A percentile compares a stretch with the other conserved stretches of the same genome.
phyloP scores from a whole-genome alignment of 1,140 invertebrate species.

The Artemia franciscana region DNA sequence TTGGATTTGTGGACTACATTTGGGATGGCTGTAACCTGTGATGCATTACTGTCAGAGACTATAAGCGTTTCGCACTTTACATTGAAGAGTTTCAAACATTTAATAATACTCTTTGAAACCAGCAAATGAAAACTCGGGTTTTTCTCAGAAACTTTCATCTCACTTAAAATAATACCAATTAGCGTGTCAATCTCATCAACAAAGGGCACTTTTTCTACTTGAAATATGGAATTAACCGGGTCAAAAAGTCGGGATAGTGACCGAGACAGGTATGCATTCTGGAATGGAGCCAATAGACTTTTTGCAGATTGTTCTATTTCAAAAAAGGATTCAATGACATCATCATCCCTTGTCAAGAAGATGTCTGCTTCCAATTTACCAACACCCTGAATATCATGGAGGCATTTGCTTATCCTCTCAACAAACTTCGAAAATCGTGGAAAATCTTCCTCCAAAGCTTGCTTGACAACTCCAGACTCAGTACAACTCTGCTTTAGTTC shows the following conservation, averaged over 20 bases:
- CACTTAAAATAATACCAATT: slow-evolving; percentile 40
- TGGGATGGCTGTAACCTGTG: slow-evolving; percentile 38
- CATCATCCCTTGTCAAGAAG: background rate
- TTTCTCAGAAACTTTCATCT: slow-evolving; percentile 46
- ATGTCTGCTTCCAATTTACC: background rate
- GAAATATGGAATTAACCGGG: slow-evolving; percentile 61
- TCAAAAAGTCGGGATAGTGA: slow-evolving; percentile 59
- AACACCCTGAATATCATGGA: background rate
- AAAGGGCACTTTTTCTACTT: slow-evolving; percentile 26
- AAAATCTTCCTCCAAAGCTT: slow-evolving; percentile 67
- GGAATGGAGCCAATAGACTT: slow-evolving; percentile 34
- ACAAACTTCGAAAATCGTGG: slow-evolving; percentile 43
- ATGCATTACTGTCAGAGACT: slow-evolving; percentile 45
- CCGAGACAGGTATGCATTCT: slow-evolving; percentile 62
- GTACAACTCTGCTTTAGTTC: too few species aligned
- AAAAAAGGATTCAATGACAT: slow-evolving; percentile 7
- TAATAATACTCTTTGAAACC: slow-evolving; percentile 46
- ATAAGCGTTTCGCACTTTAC: slow-evolving; percentile 55
- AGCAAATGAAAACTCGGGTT: slow-evolving; percentile 40
- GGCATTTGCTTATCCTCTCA: background rate
- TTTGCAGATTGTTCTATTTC: slow-evolving; percentile 23
- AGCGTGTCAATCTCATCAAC: slow-evolving; percentile 41
- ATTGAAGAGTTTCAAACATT: slow-evolving; percentile 50
- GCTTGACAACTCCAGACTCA: slow-evolving; percentile 45
- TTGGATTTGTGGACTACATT: slow-evolving; percentile 23